Conservation (phyloP, 2,888 invertebrate species). For the Andrena fulva region DNA sequence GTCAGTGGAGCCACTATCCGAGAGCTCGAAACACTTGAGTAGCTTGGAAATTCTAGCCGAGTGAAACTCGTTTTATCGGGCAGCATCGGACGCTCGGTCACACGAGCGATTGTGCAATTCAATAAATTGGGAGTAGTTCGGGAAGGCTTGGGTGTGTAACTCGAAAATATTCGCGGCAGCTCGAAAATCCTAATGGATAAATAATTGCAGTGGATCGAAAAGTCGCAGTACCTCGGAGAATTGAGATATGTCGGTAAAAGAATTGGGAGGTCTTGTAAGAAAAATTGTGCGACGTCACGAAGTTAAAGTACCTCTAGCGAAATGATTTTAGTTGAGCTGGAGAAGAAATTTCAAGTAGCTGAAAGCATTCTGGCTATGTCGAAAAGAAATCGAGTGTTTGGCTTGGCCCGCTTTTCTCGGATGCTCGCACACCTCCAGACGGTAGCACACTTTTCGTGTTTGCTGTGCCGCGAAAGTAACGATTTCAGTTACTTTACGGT, state of each 20-base stretch:
- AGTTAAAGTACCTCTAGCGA: no score
- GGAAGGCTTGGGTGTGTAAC: neutral
- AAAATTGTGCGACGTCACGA: no score
- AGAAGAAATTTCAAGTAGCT: no score
- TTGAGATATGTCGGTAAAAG: neutral
- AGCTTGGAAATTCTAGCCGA: constrained; percentile 13
- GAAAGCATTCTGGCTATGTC: neutral
- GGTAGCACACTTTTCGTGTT: constrained; percentile 47
- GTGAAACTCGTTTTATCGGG: constrained; percentile 12
- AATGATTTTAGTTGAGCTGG: no score
- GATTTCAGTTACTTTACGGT: constrained; percentile 46
- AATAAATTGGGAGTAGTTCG: neutral
- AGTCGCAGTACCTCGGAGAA: neutral
- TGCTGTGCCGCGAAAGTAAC: constrained; percentile 40
- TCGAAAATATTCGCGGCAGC: neutral
- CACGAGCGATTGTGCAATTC: neutral
- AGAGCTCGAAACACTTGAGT: constrained; percentile 14
- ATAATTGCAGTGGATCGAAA: neutral
- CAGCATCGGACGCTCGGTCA: neutral
- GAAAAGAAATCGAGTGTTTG: neutral
- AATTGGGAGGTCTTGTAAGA: no score
- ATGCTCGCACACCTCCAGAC: neutral
- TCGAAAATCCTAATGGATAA: neutral
- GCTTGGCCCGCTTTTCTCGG: neutral
- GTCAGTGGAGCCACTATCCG: neutral